phyloP scores from a whole-genome alignment of 2,113 vertebrate species.

The Penelope pileata region DNA sequence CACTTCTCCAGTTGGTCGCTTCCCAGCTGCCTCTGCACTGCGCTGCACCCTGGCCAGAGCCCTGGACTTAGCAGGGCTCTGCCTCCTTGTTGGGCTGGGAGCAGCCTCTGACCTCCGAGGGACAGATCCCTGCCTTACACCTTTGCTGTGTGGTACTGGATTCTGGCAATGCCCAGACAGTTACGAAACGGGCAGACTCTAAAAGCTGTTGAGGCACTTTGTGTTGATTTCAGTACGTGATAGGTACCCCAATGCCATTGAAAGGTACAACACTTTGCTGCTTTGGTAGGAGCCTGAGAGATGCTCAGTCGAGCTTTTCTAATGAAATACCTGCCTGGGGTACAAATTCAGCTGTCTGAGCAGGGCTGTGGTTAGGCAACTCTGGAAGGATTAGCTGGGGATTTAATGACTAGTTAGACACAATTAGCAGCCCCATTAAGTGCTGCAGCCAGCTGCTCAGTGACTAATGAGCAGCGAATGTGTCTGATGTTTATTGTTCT shows the following conservation, averaged over 20 bases:
- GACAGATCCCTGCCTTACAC: neutral
- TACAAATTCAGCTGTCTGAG: neutral
- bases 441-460: neutral
- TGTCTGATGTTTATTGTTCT: neutral
- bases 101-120: neutral
- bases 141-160: neutral
- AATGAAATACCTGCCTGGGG: neutral
- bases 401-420: constrained; percentile 46
- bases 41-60: neutral
- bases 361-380: neutral
- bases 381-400: constrained; percentile 19
- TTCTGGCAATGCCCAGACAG: neutral
- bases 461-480: neutral
- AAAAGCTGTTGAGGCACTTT: neutral
- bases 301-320: neutral
- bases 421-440: constrained; percentile 46
- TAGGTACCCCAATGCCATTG: neutral
- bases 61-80: neutral
- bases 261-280: neutral
- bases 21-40: neutral
- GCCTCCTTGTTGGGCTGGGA: neutral
- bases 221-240: neutral
- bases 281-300: neutral
- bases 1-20: neutral
- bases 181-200: neutral